These are phyloP conservation scores for Graptemys geographica DNA, from an alignment of 2,797 vertebrate species.

Conservation along the genomic window DNA sequence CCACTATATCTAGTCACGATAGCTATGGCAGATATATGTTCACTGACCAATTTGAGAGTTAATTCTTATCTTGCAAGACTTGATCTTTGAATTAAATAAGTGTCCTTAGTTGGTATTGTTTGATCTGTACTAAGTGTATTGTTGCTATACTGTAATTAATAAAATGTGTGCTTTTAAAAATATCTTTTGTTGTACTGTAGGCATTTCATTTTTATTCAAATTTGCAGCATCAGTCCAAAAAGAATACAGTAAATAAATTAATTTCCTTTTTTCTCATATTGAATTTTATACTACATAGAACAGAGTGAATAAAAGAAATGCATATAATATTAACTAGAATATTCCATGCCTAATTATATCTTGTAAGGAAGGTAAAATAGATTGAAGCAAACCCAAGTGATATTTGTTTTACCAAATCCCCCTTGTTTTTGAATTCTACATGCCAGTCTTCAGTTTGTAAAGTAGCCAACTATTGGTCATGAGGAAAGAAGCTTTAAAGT, in stretches of 20 bases:
- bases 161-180: background rate
- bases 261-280: too few species aligned
- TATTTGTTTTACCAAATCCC: background rate
- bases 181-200: background rate
- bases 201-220: background rate
- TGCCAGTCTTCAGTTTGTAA: background rate
- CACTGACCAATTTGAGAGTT: background rate
- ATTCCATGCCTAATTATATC: background rate
- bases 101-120: background rate
- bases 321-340: background rate
- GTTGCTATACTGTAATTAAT: background rate
- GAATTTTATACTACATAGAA: background rate
- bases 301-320: background rate
- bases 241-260: background rate
- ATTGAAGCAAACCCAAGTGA: background rate
- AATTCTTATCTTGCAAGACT: background rate
- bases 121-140: background rate
- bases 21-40: background rate
- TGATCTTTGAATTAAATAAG: background rate
- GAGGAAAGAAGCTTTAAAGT: background rate
- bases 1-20: background rate
- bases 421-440: background rate
- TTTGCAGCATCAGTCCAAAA: background rate
- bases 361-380: background rate
- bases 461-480: background rate